Percentiles rank a stretch among this genome's conserved stretches.
Conservation (phyloP, 2,113 vertebrate species). For the Centropus bengalensis region DNA sequence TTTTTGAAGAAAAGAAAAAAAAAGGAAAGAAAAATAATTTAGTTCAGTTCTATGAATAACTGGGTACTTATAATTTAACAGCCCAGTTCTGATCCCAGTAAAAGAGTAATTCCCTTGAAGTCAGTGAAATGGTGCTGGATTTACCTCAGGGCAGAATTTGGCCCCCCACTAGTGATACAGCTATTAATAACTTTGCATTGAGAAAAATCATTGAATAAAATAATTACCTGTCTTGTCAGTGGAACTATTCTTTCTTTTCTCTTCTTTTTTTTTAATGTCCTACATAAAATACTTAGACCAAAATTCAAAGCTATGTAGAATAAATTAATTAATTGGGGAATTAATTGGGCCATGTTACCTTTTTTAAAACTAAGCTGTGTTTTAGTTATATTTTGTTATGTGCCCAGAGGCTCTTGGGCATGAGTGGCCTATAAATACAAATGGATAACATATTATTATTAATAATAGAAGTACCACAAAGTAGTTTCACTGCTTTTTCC, state of each 20-base stretch:
- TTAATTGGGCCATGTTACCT: constrained; percentile 73
- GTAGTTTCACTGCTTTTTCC: background rate
- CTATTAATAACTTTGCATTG: constrained; percentile 60
- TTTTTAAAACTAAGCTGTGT: constrained; percentile 66
- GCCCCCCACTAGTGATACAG: constrained; percentile 35
- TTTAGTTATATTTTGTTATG: constrained; percentile 69
- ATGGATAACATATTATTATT: constrained; percentile 34
- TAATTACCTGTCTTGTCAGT: constrained; percentile 62
- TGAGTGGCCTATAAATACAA: constrained; percentile 65
- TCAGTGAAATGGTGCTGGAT: constrained; percentile 49
- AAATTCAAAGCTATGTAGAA: constrained; percentile 70
- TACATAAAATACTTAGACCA: constrained; percentile 67
- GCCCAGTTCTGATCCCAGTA: constrained; percentile 39
- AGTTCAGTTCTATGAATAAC: constrained; percentile 62
- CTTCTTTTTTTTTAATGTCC: constrained; percentile 41
- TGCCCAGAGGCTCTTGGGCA: constrained; percentile 55
- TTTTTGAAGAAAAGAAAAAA: background rate
- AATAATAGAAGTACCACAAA: constrained; percentile 17
- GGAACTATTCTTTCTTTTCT: background rate
- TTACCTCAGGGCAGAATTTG: constrained; percentile 64
- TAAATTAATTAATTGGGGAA: constrained; percentile 76
- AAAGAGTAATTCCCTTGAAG: constrained; percentile 61
- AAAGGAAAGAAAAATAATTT: background rate
- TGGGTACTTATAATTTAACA: constrained; percentile 31
- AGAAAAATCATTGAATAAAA: constrained; percentile 64